Conservation (phyloP, 2,113 vertebrate species). For the Nesogale talazaci region DNA sequence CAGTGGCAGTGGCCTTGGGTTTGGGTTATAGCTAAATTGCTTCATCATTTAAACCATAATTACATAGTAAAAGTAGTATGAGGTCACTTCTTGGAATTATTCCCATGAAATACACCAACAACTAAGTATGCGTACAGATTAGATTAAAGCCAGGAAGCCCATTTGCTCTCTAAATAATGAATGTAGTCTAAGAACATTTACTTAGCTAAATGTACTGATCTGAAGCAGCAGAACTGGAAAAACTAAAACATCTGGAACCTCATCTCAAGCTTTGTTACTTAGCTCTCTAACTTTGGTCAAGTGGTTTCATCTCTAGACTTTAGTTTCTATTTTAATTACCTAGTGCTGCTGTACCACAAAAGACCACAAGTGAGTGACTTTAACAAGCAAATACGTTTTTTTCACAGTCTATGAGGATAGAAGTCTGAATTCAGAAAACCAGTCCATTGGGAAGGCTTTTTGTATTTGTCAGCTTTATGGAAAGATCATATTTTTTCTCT, state of each 20-base stretch:
- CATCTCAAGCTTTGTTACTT: conserved; percentile 25
- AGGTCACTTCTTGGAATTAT: conserved; percentile 68
- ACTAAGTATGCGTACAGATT: conserved; percentile 51
- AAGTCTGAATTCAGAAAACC: background rate
- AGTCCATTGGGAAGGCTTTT: background rate
- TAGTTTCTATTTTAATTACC: background rate
- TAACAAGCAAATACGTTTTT: background rate
- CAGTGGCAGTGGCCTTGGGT: too few species aligned
- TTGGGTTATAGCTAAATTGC: conserved; percentile 44
- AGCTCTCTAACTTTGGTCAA: conserved; percentile 46
- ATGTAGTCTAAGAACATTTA: conserved; percentile 56
- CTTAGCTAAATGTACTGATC: conserved; percentile 55
- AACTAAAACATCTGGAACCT: conserved; percentile 55
- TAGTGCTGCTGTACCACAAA: background rate
- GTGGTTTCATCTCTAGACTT: conserved; percentile 54
- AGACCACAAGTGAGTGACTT: background rate
- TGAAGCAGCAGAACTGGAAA: conserved; percentile 62
- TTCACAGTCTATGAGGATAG: background rate
- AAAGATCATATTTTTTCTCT: background rate
- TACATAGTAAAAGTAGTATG: conserved; percentile 57
- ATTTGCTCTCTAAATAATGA: conserved; percentile 67
- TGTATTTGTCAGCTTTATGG: background rate
- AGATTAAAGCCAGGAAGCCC: conserved; percentile 54
- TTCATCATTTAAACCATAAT: conserved; percentile 62
- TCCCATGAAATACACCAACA: conserved; percentile 59